Evolutionary conservation across 1,140 invertebrate genomes (phyloP), one percentile per base, ranked within the genome.

Genomic region (Chrysoperla carnea): DNA sequence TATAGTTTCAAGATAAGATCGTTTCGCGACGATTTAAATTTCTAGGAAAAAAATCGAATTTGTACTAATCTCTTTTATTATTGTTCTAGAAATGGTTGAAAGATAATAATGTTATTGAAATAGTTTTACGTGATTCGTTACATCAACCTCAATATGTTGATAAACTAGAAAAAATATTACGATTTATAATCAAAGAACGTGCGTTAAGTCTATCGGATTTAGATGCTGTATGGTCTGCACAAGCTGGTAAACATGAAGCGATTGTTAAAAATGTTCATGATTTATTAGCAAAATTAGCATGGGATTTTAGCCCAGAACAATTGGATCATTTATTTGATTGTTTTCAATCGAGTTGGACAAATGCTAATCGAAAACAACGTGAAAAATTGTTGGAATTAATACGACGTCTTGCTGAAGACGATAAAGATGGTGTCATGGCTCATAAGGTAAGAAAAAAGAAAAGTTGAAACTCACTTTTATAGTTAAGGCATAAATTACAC

Each of bases 121-220:
- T 97, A 51, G 91, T 97, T 11, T 69, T 98, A 42, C 69, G 88
- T 23, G 93, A 97, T 64, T 95, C 89, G 8, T 69, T 98, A 36
- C 94, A 97, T 69, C 93, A 97, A 58, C 92, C 92, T 2, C 89
- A 93, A 57, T 98, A 97, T 64, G 94, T 97, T 17, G 94, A 98
- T 55, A 94, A 96, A 56, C 62, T 98, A 49, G 94, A 98, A 57
- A 97, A 96, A 69, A 96, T 98, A 56, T 72, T 96, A 45, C 75
- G 92, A 41, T 97, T 96, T 65, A 82, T 96, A 54, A 94, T 96
- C 47, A 95, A 95, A 66, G 90, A 94, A 60, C 82, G 87, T 52
- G 83, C 89, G 8, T 64, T 98, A 27, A 91, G 89, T 8, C 67
- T 89, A 17, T 78, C 84, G 45, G 92, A 97, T 62, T 67, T 98